Evolutionary conservation across 2,797 vertebrate species (phyloP).

Genomic region (Cuniculus paca): DNA sequence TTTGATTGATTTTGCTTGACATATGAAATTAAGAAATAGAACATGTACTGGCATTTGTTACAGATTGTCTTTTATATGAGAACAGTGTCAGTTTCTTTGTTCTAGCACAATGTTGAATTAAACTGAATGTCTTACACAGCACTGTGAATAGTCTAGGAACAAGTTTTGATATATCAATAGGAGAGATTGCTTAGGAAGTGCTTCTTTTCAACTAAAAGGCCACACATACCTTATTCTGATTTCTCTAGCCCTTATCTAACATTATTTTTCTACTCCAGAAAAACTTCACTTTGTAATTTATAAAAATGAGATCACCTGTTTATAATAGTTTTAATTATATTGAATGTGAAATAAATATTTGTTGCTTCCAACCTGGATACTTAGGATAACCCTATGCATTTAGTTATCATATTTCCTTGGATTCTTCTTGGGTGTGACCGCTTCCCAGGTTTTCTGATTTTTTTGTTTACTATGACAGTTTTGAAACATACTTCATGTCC

Average conservation of each 20-base stretch:
- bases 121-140: slow-evolving; percentile 16
- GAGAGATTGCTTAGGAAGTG: neutral
- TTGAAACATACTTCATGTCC: neutral
- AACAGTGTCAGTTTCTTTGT: slow-evolving; percentile 38
- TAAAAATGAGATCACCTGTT: neutral
- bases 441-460: neutral
- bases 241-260: neutral
- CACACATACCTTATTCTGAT: neutral
- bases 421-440: neutral
- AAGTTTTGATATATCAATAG: slow-evolving; percentile 31
- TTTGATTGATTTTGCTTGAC: slow-evolving; percentile 56
- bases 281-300: slow-evolving; percentile 37
- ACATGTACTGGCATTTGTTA: slow-evolving; percentile 11
- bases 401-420: neutral
- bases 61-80: slow-evolving; percentile 42
- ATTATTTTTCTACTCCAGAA: neutral
- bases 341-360: neutral
- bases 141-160: slow-evolving; percentile 5
- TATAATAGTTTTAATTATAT: neutral
- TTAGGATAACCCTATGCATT: neutral
- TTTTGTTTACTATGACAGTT: neutral
- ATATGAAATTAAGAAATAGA: slow-evolving; percentile 33
- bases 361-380: neutral
- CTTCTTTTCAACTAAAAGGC: slow-evolving; percentile 29
- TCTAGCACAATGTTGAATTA: neutral